Evolutionary conservation across 2,113 vertebrate species (phyloP), one percentile per base, ranked within the genome.

Genomic region (Apteryx owenii): DNA sequence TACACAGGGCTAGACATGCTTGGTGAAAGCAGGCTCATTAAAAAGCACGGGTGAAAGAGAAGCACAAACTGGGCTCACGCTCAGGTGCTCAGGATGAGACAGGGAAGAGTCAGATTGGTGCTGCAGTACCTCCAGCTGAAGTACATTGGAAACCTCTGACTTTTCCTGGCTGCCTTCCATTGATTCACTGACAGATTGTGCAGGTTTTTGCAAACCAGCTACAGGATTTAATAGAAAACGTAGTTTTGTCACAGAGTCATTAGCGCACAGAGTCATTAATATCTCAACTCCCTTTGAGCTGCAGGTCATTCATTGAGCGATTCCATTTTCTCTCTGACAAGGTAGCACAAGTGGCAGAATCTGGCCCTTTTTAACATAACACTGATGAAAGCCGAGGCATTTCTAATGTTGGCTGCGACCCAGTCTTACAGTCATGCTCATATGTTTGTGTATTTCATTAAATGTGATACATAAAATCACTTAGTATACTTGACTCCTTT

Each of bases 401-500:
- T 95, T 89, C 81, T 93, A 68, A 71, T 25, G 68, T 75, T 91
- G 91, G 89, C 89, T 89, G 69, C 2, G 5, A 79, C 95, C 81
- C 81, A 92, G 88, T 79, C 92, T 89, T 83, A 66, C 44, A 70
- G 81, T 71, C 75, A 82, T 22, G 66, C 73, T 96, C 50, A 40
- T 62, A 92, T 40, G 58, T 87, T 91, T 0, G 0, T 85, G 71
- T 51, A 88, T 94, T 95, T 95, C 82, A 89, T 95, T 96, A 93
- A 89, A 94, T 69, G 72, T 93, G 85, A 95, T 78, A 70, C 82
- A 96, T 90, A 79, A 95, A 88, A 94, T 93, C 79, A 91, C 72
- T 94, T 77, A 73, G 50, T 51, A 33, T 71, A 77, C 46, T 93
- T 92, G 75, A 97, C 93, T 95, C 50, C 53, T 85, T 91, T 90